phyloP scores from a whole-genome alignment of 92 coral and sea anemone species.

The Scolanthus callimorphus region DNA sequence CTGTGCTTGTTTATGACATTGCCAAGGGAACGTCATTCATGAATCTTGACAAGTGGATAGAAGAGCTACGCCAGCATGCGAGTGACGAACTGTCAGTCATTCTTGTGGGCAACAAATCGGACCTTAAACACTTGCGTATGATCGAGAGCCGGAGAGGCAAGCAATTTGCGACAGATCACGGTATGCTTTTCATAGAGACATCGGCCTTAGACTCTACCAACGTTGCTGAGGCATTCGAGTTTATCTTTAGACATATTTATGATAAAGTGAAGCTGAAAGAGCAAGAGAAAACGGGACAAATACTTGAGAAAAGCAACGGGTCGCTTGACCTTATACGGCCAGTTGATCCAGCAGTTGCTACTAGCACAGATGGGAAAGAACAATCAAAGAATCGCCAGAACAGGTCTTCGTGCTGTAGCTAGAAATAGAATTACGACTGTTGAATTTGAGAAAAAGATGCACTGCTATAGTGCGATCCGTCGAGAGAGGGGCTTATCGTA shows the following conservation, averaged over 20 bases:
- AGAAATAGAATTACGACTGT: no score
- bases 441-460: no score
- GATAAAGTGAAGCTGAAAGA: slow-evolving; percentile 71
- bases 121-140: slow-evolving; percentile 84
- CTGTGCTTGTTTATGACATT: slow-evolving; percentile 94
- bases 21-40: slow-evolving; percentile 90
- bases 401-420: slow-evolving; percentile 18
- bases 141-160: slow-evolving; percentile 81
- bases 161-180: slow-evolving; percentile 74
- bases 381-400: slow-evolving; percentile 10
- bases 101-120: slow-evolving; percentile 93
- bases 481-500: no score
- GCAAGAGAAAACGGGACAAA: slow-evolving; percentile 35
- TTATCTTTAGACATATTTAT: slow-evolving; percentile 70
- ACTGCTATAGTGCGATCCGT: no score
- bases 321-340: slow-evolving; percentile 20
- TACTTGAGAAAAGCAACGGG: slow-evolving; percentile 21
- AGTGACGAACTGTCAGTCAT: slow-evolving; percentile 64
- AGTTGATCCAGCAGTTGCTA: slow-evolving; percentile 13
- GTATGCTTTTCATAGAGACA: slow-evolving; percentile 87
- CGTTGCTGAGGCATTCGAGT: slow-evolving; percentile 89
- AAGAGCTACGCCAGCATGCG: slow-evolving; percentile 83
- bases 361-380: slow-evolving; percentile 1
- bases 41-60: slow-evolving; percentile 88
- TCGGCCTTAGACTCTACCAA: slow-evolving; percentile 91